A percentile compares a stretch with the other conserved stretches of the same genome.
phyloP scores from a whole-genome alignment of 2,888 invertebrate species.

The Arrhopalites spinosus region DNA sequence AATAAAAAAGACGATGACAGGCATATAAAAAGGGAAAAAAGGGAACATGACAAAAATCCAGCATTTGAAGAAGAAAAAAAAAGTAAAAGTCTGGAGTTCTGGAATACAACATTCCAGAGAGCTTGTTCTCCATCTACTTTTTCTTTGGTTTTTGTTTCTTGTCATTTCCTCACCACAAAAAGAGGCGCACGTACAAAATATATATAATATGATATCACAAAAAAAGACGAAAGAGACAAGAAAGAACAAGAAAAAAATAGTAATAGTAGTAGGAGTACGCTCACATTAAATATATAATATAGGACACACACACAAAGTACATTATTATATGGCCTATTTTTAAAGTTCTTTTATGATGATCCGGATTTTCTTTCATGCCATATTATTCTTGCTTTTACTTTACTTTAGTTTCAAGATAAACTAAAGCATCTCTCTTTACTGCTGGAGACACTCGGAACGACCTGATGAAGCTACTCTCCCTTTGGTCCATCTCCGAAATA shows the following conservation, averaged over 20 bases:
- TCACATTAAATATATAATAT: background rate
- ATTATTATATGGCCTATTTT: conserved; percentile 29
- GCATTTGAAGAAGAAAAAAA: background rate
- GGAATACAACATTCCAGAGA: background rate
- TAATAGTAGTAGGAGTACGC: too few relatives aligned
- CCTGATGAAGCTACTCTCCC: background rate
- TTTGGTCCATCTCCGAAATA: too few relatives aligned
- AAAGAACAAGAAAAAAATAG: too few relatives aligned
- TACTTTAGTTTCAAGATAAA: background rate
- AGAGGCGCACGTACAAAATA: background rate
- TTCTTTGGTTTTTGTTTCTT: background rate
- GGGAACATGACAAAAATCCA: background rate
- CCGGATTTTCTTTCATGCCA: conserved; percentile 9
- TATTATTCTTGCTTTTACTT: background rate
- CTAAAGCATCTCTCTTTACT: conserved; percentile 1
- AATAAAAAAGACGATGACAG: background rate
- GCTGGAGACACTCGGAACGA: conserved; percentile 5
- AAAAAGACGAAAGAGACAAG: background rate
- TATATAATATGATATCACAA: background rate
- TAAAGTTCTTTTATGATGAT: conserved; percentile 28
- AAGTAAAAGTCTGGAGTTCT: background rate
- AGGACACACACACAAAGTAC: conserved; percentile 4
- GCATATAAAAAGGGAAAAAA: background rate
- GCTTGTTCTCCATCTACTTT: background rate
- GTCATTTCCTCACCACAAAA: background rate